These are phyloP conservation scores for Agrochola litura DNA, from an alignment of 2,888 invertebrate species.

Conservation along the genomic window DNA sequence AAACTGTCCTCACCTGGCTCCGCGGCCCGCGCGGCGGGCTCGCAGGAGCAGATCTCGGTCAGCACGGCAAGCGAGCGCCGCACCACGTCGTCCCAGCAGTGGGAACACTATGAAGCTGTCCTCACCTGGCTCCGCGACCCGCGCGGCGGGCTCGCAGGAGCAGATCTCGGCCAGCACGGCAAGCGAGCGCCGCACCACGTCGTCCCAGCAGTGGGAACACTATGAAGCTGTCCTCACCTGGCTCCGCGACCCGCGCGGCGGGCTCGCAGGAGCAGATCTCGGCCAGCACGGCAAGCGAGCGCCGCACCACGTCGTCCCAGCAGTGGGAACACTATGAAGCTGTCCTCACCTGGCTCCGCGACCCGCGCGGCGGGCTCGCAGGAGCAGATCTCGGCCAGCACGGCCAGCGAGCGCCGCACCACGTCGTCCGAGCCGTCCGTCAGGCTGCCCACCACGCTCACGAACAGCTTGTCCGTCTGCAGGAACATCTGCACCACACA, in stretches of 20 bases:
- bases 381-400: slow-evolving; percentile 95
- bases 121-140: slow-evolving; percentile 82
- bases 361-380: slow-evolving; percentile 64
- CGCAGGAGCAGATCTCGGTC: slow-evolving; percentile 7
- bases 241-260: slow-evolving; percentile 83
- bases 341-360: slow-evolving; percentile 1
- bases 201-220: not conserved
- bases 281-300: slow-evolving; percentile 2
- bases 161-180: slow-evolving; percentile 2
- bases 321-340: slow-evolving; percentile 65
- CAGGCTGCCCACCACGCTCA: slow-evolving; percentile 95
- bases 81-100: not conserved
- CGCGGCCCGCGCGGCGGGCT: slow-evolving; percentile 82
- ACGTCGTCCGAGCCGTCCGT: slow-evolving; percentile 98
- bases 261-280: slow-evolving; percentile 6
- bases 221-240: slow-evolving; percentile 1
- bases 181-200: slow-evolving; percentile 3
- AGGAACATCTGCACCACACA: slow-evolving; percentile 91
- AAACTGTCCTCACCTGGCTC: slow-evolving; percentile 1
- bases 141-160: slow-evolving; percentile 42
- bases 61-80: slow-evolving; percentile 2
- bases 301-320: slow-evolving; percentile 85
- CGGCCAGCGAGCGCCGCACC: slow-evolving; percentile 97
- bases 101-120: not conserved
- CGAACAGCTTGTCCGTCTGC: slow-evolving; percentile 94